phyloP scores from a whole-genome alignment of 2,113 vertebrate species.

The Australoheros scitulus region DNA sequence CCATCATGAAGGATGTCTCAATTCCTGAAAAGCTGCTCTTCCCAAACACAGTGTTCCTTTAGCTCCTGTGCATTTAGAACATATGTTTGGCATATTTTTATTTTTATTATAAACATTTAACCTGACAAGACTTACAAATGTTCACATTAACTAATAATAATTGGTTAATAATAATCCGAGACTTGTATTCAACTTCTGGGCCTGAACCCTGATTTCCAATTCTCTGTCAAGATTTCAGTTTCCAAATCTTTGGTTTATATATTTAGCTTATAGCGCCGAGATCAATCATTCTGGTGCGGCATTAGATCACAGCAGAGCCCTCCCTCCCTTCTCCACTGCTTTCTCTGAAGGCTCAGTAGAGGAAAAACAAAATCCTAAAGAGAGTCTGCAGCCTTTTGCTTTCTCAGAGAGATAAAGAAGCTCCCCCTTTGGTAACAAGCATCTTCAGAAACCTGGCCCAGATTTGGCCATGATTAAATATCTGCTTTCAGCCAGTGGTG shows the following conservation, averaged over 20 bases:
- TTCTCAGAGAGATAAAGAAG: slow-evolving; percentile 23
- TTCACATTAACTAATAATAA: background rate
- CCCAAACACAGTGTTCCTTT: background rate
- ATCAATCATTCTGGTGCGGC: background rate
- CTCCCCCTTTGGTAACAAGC: slow-evolving; percentile 21
- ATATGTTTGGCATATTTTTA: background rate
- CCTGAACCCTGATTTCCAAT: background rate
- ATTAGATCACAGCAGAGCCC: background rate
- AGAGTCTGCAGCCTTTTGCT: slow-evolving; percentile 4
- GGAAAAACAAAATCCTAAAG: slow-evolving; percentile 13
- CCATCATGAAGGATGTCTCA: too few relatives aligned
- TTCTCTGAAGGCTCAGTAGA: background rate
- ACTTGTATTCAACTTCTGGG: background rate
- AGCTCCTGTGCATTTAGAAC: background rate
- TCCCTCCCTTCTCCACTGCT: background rate
- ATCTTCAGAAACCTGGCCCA: slow-evolving; percentile 48
- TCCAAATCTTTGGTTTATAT: background rate
- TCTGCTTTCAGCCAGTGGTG: slow-evolving; percentile 25
- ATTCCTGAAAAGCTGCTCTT: too few relatives aligned
- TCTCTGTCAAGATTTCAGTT: background rate
- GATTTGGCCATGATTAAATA: slow-evolving; percentile 43
- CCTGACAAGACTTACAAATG: background rate
- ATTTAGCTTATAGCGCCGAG: background rate
- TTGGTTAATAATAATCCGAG: background rate
- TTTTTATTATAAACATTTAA: background rate